Evolutionary conservation across 1,140 invertebrate species (phyloP).

Genomic region (Bombus balteatus): DNA sequence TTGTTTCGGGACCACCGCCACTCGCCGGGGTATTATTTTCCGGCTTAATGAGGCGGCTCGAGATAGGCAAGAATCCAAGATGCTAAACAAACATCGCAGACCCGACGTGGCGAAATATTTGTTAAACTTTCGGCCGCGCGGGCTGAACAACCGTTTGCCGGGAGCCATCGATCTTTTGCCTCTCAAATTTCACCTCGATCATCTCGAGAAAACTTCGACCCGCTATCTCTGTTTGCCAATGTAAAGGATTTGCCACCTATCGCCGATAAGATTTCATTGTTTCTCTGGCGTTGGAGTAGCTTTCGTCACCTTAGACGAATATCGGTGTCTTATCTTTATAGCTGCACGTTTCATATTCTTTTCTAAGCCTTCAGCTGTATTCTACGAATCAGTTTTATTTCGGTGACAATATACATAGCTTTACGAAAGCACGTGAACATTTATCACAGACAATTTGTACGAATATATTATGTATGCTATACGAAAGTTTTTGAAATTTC

Average conservation of each 20-base stretch:
- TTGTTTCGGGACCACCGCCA: slow-evolving; percentile 9
- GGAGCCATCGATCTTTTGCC: not conserved
- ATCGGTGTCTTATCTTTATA: not conserved
- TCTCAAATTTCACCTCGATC: not conserved
- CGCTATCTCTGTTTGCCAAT: not conserved
- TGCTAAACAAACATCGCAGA: slow-evolving; percentile 24
- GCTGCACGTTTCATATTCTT: not conserved
- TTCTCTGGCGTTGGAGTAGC: not conserved
- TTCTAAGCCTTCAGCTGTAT: not conserved
- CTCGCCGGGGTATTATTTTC: slow-evolving; percentile 38
- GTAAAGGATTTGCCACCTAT: not conserved
- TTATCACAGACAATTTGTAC: not conserved
- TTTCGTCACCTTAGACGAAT: too few species aligned
- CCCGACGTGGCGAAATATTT: not conserved
- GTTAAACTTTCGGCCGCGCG: not conserved
- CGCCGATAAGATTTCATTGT: not conserved
- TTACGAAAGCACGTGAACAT: not conserved
- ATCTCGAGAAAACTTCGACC: not conserved
- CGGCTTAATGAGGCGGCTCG: slow-evolving; percentile 38
- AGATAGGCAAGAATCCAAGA: slow-evolving; percentile 26
- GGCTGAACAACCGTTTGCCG: not conserved
- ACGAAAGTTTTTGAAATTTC: not conserved
- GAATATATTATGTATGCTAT: not conserved
- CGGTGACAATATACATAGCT: not conserved
- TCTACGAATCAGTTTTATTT: not conserved